A percentile compares a stretch with the other conserved stretches of the same genome.
phyloP scores from a whole-genome alignment of 2,797 vertebrate species.

The Champsocephalus gunnari region DNA sequence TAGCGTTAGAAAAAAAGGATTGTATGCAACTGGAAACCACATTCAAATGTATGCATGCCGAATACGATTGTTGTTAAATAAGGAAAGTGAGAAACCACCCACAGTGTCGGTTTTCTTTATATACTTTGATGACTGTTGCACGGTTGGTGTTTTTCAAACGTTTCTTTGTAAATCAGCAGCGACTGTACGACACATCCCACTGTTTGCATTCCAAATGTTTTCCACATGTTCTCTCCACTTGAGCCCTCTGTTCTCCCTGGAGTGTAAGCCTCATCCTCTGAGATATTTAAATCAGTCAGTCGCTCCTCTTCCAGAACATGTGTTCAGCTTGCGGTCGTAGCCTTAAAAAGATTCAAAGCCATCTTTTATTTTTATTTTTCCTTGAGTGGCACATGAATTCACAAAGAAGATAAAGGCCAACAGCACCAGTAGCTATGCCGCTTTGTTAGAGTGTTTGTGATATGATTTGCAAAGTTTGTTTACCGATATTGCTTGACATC shows the following conservation, averaged over 20 bases:
- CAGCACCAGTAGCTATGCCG: conserved; percentile 45
- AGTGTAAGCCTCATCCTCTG: conserved; percentile 45
- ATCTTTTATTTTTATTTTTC: conserved; percentile 37
- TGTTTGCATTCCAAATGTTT: conserved; percentile 52
- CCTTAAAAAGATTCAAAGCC: conserved; percentile 54
- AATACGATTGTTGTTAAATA: conserved; percentile 13
- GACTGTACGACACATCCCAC: conserved; percentile 28
- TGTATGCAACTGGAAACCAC: conserved; percentile 11
- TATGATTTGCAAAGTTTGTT: conserved; percentile 63
- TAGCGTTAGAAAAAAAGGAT: background rate
- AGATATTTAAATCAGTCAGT: conserved; percentile 63
- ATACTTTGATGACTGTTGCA: conserved; percentile 31
- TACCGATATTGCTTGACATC: conserved; percentile 56
- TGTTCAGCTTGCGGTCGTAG: conserved; percentile 41
- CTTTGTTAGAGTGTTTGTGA: conserved; percentile 62
- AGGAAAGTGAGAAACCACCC: background rate
- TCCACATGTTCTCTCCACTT: conserved; percentile 29
- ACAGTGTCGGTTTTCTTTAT: conserved; percentile 22
- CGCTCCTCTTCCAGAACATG: conserved; percentile 44
- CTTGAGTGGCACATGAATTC: conserved; percentile 63
- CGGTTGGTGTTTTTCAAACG: conserved; percentile 25
- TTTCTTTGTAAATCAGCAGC: conserved; percentile 17
- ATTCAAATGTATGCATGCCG: conserved; percentile 4
- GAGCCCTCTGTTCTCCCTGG: conserved; percentile 22
- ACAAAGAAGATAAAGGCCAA: conserved; percentile 67